Percentiles rank a stretch among this genome's conserved stretches.
Evolutionary conservation across 1,140 invertebrate species (phyloP).

Genomic region (Holotrichia oblita): DNA sequence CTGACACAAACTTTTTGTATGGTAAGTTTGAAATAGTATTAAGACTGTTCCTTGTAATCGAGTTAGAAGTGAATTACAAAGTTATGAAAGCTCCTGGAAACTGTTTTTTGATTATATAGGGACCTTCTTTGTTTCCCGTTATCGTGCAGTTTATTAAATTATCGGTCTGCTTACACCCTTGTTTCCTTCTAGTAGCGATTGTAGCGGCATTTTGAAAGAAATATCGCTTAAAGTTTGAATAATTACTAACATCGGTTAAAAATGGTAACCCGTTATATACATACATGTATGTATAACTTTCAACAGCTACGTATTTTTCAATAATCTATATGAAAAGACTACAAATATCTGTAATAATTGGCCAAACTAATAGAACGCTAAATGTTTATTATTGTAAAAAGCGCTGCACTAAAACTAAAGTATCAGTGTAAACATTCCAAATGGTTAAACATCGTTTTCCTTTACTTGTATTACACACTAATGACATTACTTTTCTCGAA

Average conservation of each 20-base stretch:
- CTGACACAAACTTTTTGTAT: constrained; percentile 35
- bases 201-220: not conserved
- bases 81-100: constrained; percentile 33
- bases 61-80: constrained; percentile 36
- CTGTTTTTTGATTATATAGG: constrained; percentile 29
- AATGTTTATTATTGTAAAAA: too few relatives aligned
- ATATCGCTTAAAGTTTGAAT: too few relatives aligned
- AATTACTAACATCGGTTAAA: too few relatives aligned
- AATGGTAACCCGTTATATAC: too few relatives aligned
- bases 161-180: not conserved
- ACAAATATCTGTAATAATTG: too few relatives aligned
- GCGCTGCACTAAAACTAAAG: too few relatives aligned
- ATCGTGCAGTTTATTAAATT: constrained; percentile 25
- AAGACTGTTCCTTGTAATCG: constrained; percentile 22
- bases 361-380: too few relatives aligned
- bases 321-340: too few relatives aligned
- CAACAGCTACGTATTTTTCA: too few relatives aligned
- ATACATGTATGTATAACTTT: too few relatives aligned
- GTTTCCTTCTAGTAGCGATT: not conserved
- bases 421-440: too few relatives aligned
- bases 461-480: not conserved
- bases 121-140: not conserved
- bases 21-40: constrained; percentile 34
- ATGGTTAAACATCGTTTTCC: not conserved
- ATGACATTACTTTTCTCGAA: not conserved